Base-by-base conservation (phyloP, 2,797 vertebrate species). In the Steatocranus sp. region DNA sequence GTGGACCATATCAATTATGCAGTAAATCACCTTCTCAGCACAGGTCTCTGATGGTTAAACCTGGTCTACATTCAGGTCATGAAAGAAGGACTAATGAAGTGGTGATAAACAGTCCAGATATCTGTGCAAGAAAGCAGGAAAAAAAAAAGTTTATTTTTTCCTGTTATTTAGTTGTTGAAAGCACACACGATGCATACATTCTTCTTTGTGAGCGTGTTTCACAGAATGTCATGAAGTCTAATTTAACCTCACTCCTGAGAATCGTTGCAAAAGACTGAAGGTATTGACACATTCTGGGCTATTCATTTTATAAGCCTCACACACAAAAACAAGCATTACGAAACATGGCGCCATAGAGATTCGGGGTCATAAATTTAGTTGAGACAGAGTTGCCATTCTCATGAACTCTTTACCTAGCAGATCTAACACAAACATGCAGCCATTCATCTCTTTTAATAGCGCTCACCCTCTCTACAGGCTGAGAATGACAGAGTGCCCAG, bases 381-480 rank as follows among this genome's bases (percentile, higher is more conserved):
- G 38, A 87, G 92, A 91, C 75, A 93, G 89, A 93, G 90, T 88
- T 91, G 84, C 76, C 79, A 83, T 91, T 93, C 91, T 93, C 93
- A 87, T 93, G 94, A 95, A 96, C 94, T 95, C 88, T 94, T 96
- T 94, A 92, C 93, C 88, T 88, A 87, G 85, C 78, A 87, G 85
- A 53, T 83, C 86, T 79, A 88, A 90, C 58, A 80, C 87, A 94
- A 93, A 93, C 90, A 86, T 43, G 11, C 73, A 79, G 79, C 83
- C 82, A 91, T 93, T 91, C 85, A 91, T 94, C 92, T 91, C 61
- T 63, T 85, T 82, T 63, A 86, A 81, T 73, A 77, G 84, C 84
- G 87, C 38, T 90, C 78, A 18, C 32, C 43, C 36, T 75, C 46
- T 84, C 54, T 82, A 54, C 70, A 81, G 76, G 63, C 85, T 79